phyloP scores from a whole-genome alignment of 2,113 vertebrate genomes.

The Xyrauchen texanus region DNA sequence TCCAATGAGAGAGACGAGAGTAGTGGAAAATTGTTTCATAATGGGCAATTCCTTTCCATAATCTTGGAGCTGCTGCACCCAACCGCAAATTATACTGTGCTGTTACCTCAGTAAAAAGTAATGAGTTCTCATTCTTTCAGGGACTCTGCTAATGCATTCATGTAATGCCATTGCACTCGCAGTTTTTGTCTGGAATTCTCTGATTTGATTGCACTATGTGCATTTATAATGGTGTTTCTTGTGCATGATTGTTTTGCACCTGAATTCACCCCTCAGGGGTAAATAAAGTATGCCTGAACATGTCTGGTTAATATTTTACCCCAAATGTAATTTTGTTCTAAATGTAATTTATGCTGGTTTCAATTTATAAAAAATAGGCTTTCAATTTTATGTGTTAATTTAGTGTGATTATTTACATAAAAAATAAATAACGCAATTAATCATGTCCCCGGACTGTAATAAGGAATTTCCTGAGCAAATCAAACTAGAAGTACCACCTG shows the following conservation, averaged over 20 bases:
- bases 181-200: slow-evolving; percentile 14
- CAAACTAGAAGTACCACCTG: too few species aligned
- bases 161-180: neutral
- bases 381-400: too few species aligned
- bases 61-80: neutral
- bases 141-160: slow-evolving; percentile 17
- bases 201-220: neutral
- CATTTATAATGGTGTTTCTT: neutral
- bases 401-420: too few species aligned
- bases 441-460: too few species aligned
- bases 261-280: neutral
- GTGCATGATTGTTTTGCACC: neutral
- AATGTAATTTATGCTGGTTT: too few species aligned
- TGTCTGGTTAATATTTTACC: neutral
- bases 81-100: slow-evolving; percentile 13
- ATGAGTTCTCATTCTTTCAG: slow-evolving; percentile 15
- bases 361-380: too few species aligned
- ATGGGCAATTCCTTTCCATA: slow-evolving; percentile 7
- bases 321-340: neutral
- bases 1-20: neutral
- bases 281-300: neutral
- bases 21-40: slow-evolving; percentile 4
- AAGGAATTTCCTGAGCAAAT: too few species aligned
- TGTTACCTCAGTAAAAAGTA: slow-evolving; percentile 25
- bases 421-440: too few species aligned